Evolutionary conservation across 2,888 invertebrate species (phyloP).

Genomic region (Acleris emargana): DNA sequence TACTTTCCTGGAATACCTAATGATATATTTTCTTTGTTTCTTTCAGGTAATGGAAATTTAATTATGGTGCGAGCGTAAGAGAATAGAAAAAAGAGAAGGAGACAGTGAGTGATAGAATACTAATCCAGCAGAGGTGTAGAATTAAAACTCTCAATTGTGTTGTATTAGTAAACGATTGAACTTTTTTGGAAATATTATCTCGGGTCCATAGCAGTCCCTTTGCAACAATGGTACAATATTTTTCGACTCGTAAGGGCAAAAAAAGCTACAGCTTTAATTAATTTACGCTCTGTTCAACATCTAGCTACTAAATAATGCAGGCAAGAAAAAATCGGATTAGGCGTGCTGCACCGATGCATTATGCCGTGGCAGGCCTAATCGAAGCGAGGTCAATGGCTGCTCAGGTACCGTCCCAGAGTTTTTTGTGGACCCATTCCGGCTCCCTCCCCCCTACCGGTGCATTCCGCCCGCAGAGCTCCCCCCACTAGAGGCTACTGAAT

Average conservation of each 20-base stretch:
- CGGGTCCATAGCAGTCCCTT: background rate
- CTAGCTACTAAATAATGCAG: slow-evolving; percentile 35
- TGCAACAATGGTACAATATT: slow-evolving; percentile 7
- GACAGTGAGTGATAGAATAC: slow-evolving; percentile 17
- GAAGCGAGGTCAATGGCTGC: slow-evolving; percentile 75
- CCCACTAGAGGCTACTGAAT: slow-evolving; percentile 62
- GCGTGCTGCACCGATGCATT: slow-evolving; percentile 59
- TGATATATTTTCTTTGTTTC: slow-evolving; percentile 37
- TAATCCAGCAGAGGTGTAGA: background rate
- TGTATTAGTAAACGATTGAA: background rate
- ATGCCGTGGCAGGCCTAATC: slow-evolving; percentile 65
- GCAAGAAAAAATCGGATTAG: slow-evolving; percentile 52
- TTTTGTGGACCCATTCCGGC: slow-evolving; percentile 59
- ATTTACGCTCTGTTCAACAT: slow-evolving; percentile 45
- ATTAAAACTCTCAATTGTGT: background rate
- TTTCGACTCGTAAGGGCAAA: slow-evolving; percentile 14
- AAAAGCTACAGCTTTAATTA: slow-evolving; percentile 42
- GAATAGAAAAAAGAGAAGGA: background rate
- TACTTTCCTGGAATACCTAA: slow-evolving; percentile 35
- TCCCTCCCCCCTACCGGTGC: slow-evolving; percentile 45
- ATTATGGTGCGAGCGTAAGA: slow-evolving; percentile 10
- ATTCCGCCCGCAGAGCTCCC: slow-evolving; percentile 44
- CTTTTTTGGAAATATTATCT: background rate
- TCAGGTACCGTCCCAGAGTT: slow-evolving; percentile 74
- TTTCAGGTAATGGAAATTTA: slow-evolving; percentile 41